These are phyloP conservation scores for Drosophila tristis DNA, from an alignment of 1,140 invertebrate genomes.

Conservation along the genomic window DNA sequence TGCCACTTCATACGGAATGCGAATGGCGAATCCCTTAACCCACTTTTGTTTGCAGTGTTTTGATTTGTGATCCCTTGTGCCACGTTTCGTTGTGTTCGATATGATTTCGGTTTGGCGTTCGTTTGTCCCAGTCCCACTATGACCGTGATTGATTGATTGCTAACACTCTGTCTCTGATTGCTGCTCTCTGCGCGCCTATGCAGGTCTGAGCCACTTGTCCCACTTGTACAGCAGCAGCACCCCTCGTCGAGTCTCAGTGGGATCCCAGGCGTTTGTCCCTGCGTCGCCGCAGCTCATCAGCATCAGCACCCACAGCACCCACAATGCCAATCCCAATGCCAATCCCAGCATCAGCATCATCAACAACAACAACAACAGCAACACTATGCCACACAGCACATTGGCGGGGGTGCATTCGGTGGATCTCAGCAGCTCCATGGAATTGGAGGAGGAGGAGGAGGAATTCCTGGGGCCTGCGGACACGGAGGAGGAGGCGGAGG, in stretches of 20 bases:
- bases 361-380: slow-evolving; percentile 65
- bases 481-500: slow-evolving; percentile 73
- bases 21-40: background rate
- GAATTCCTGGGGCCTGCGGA: slow-evolving; percentile 61
- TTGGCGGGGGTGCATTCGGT: slow-evolving; percentile 76
- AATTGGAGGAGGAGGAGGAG: slow-evolving; percentile 79
- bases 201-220: slow-evolving; percentile 84
- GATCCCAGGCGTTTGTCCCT: slow-evolving; percentile 83
- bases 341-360: slow-evolving; percentile 41
- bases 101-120: slow-evolving; percentile 41
- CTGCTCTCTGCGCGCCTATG: slow-evolving; percentile 35
- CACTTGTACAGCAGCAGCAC: slow-evolving; percentile 84
- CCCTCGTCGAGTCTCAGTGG: slow-evolving; percentile 84
- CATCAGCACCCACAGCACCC: slow-evolving; percentile 71
- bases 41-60: slow-evolving; percentile 40
- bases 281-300: slow-evolving; percentile 81
- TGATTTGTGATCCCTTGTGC: slow-evolving; percentile 33
- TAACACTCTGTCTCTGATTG: slow-evolving; percentile 36
- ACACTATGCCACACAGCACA: slow-evolving; percentile 72
- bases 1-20: background rate
- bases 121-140: slow-evolving; percentile 1
- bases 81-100: slow-evolving; percentile 49
- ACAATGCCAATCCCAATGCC: too few species aligned
- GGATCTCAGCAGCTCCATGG: slow-evolving; percentile 84
- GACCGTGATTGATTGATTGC: slow-evolving; percentile 12